Base-by-base conservation (phyloP, 2,888 invertebrate genomes). In the Eupithecia inturbata region DNA sequence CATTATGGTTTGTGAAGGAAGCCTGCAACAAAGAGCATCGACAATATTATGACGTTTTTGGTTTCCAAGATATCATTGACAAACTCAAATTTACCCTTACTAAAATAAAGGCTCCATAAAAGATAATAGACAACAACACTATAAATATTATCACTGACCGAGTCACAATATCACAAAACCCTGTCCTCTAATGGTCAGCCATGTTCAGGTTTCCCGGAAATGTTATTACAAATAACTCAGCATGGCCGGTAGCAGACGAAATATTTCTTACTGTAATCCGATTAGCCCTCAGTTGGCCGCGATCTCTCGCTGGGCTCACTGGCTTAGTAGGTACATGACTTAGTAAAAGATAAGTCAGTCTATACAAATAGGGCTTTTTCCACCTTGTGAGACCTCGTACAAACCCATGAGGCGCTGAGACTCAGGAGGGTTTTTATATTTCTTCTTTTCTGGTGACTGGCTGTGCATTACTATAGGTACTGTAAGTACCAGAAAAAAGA, bases 221-320 rank as follows among this genome's bases (percentile, higher is more conserved):
- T 71, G 22, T 68, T 70, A 7, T 68, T 71, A 33, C 67, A 71
- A 71, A 78, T 78, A 78, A 75, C 76, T 77, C 68, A 74, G 62
- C 36, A 64, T 70, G 60, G 68, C 67, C 62, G 67, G 19, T 62
- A 60, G 66, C 57, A 68, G 57, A 26, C 57, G 63, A 70, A 74
- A 75, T 75, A 77, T 77, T 72, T 76, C 68, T 79, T 72, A 70
- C 73, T 70, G 72, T 79, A 73, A 79, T 76, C 73, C 72, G 60
- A 64, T 71, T 69, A 74, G 62, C 22, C 67, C 67, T 64, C 45
- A 67, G 70, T 72, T 75, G 73, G 69, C 73, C 53, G 49, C 49
- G 10, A 53, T 22, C 10, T 53, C 10, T 53, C 49, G 10, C 22
- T 53, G 10, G 22, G 10, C 49, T 72, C 75, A 69, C 77, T 79